phyloP scores from a whole-genome alignment of 2,888 invertebrate species.

The Temnothorax unifasciatus region DNA sequence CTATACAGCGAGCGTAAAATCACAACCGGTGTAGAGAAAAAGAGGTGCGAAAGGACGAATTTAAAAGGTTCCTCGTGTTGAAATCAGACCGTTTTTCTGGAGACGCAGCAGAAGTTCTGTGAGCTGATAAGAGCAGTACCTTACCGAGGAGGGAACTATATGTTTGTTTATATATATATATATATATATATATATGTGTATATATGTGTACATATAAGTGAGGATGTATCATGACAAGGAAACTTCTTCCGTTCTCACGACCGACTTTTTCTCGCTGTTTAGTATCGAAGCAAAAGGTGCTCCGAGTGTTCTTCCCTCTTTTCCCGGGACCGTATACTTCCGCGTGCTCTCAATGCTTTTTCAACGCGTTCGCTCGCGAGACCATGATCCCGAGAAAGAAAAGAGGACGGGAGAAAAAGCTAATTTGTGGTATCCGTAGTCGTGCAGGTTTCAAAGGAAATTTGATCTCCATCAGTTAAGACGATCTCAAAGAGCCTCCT shows the following conservation, averaged over 20 bases:
- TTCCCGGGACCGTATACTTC: conserved; percentile 11
- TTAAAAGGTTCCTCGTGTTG: conserved; percentile 34
- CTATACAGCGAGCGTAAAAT: conserved; percentile 50
- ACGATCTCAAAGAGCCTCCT: neutral
- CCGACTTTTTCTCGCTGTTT: conserved; percentile 48
- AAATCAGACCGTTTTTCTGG: conserved; percentile 19
- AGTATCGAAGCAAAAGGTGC: conserved; percentile 34
- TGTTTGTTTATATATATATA: neutral
- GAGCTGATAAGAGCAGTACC: conserved; percentile 25
- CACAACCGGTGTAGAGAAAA: neutral
- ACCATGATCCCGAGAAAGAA: conserved; percentile 11
- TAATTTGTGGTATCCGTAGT: conserved; percentile 25
- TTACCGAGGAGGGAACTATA: neutral
- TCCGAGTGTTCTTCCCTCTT: conserved; percentile 51
- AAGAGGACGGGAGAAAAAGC: conserved; percentile 8
- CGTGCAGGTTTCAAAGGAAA: conserved; percentile 48
- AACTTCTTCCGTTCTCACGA: conserved; percentile 50
- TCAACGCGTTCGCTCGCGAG: neutral
- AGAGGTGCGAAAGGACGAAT: conserved; percentile 12
- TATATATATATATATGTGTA: neutral
- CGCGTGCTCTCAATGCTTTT: neutral
- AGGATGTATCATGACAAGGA: conserved; percentile 54
- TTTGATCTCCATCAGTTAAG: conserved; percentile 11
- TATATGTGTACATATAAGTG: neutral
- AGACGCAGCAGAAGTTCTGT: neutral